Evolutionary conservation across 2,113 vertebrate species (phyloP).

Genomic region (Dromaius novaehollandiae): DNA sequence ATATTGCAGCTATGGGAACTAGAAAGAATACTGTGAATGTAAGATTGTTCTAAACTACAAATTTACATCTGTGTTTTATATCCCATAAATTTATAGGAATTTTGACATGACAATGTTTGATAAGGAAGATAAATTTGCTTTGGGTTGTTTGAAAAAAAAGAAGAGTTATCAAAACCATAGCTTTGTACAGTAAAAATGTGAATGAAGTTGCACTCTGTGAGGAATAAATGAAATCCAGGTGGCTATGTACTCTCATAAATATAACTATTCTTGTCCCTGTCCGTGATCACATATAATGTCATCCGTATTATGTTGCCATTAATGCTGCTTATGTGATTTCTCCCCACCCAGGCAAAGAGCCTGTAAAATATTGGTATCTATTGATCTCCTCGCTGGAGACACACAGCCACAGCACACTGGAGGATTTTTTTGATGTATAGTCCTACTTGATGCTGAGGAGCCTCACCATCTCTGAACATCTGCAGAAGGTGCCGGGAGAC

Average conservation of each 20-base stretch:
- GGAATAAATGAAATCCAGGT: not conserved
- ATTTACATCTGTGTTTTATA: slow-evolving; percentile 25
- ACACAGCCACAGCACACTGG: not conserved
- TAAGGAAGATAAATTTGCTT: slow-evolving; percentile 35
- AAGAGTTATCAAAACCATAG: not conserved
- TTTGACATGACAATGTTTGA: not conserved
- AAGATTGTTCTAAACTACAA: not conserved
- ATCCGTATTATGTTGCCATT: slow-evolving; percentile 15
- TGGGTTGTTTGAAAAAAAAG: not conserved
- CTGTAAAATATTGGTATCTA: not conserved
- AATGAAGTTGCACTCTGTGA: not conserved
- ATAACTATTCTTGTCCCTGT: not conserved
- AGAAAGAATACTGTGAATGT: not conserved
- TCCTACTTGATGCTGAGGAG: not conserved
- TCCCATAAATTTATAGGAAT: not conserved
- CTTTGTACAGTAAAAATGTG: not conserved
- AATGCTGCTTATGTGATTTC: not conserved
- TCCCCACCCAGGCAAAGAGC: not conserved
- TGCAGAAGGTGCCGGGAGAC: not conserved
- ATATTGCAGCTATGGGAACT: not conserved
- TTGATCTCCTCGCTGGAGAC: not conserved
- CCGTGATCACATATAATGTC: not conserved
- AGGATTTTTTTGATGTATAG: not conserved
- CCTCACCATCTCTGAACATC: not conserved
- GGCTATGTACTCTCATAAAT: not conserved